These are phyloP conservation scores for Aerospiza tachiro DNA, from an alignment of 2,797 vertebrate species.

Conservation along the genomic window DNA sequence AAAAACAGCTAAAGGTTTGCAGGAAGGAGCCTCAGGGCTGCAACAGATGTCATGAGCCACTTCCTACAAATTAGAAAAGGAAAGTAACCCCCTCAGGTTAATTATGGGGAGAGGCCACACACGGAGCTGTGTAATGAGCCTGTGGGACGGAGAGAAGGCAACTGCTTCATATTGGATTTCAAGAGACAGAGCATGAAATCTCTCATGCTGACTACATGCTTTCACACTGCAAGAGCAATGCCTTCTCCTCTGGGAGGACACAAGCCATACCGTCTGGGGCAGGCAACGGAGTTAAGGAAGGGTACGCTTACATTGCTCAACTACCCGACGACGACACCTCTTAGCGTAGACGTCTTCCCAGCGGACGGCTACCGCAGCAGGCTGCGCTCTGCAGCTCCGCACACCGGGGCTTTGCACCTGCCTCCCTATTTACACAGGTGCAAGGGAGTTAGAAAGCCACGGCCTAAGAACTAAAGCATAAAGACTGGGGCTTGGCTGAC, in stretches of 20 bases:
- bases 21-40: conserved; percentile 63
- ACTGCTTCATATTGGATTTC: conserved; percentile 66
- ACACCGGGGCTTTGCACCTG: not conserved
- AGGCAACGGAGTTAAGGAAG: not conserved
- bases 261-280: not conserved
- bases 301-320: not conserved
- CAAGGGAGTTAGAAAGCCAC: not conserved
- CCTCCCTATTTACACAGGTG: conserved; percentile 50
- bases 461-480: not conserved
- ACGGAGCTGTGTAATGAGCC: conserved; percentile 49
- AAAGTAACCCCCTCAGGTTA: conserved; percentile 73
- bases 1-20: conserved; percentile 37
- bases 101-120: conserved; percentile 73
- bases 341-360: fast-evolving
- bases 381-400: not conserved
- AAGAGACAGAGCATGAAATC: conserved; percentile 67
- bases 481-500: conserved; percentile 8
- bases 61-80: conserved; percentile 78
- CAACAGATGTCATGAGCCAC: conserved; percentile 71
- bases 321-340: not conserved
- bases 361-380: not conserved
- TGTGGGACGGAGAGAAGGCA: conserved; percentile 37
- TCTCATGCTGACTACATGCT: conserved; percentile 30
- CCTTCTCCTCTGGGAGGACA: not conserved
- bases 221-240: not conserved